Base-by-base conservation (phyloP, 2,797 vertebrate genomes). In the Tokudaia muenninki region DNA sequence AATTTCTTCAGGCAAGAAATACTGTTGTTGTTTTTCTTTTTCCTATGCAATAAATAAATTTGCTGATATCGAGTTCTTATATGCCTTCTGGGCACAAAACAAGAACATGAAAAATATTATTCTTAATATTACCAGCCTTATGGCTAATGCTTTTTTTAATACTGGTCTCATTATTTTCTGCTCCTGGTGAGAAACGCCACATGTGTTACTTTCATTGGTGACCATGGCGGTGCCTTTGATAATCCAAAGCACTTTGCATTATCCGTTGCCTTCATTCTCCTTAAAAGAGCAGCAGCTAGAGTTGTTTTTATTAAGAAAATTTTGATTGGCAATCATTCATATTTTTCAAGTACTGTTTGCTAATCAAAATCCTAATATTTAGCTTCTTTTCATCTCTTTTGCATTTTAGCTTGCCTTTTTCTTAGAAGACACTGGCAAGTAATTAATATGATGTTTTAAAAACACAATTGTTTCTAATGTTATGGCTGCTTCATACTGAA, bases 281-380 rank as follows among this genome's bases (percentile, higher is more conserved):
- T 95, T 92, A 78, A 91, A 97, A 92, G 47, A 79, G 12, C 74
- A 65, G 31, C 83, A 79, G n/a, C 61, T 83, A 0, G 78, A 78
- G 29, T 59, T 93, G 7, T 31, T 97, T 92, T 87, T 65, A 81
- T 89, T 92, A 89, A 89, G 57, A 26, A 67, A 94, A 90, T 19
- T 87, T 87, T 90, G 82, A 95, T 82, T 92, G 88, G 70, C 31
- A 77, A 74, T 92, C 63, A 80, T 93, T 97, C 87, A 44, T 84
- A 92, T 95, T 94, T 90, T 61, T 97, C 47, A 92, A 65, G 44
- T 77, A 47, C 83, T 91, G 2, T 93, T 93, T 94, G 67, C 47
- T 97, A 92, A 96, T 94, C 91, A 90, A n/a, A 95, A 52, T 93
- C 63, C 65, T 90, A 88, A 90, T 93, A 87, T 96, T 96, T 94